A percentile compares a stretch with the other conserved stretches of the same genome.
Conservation (phyloP, 2,113 vertebrate species). For the Tylochromis polylepis region DNA sequence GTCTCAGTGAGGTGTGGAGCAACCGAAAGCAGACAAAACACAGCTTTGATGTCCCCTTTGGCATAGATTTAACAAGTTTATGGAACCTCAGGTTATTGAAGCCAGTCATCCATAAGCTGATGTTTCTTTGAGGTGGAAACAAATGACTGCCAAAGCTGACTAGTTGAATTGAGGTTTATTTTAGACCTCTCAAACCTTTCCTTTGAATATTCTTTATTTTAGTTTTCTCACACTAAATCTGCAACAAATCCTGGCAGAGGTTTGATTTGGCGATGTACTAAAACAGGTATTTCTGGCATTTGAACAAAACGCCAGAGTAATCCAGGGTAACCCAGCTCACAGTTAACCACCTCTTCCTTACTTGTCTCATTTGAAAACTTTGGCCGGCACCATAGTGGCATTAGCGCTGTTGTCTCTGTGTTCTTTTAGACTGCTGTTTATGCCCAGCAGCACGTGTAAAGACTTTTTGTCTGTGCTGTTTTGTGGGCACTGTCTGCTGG, state of each 20-base stretch:
- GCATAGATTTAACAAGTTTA: not conserved
- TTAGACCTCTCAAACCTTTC: not conserved
- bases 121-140: not conserved
- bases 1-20: not conserved
- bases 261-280: not conserved
- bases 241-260: not conserved
- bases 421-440: not conserved
- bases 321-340: not conserved
- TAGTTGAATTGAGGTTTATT: not conserved
- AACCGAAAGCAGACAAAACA: not conserved
- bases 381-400: slow-evolving; percentile 6
- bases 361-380: not conserved
- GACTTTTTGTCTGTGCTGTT: slow-evolving; percentile 1
- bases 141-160: not conserved
- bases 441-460: slow-evolving; percentile 10
- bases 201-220: not conserved
- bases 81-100: not conserved
- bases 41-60: not conserved
- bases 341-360: not conserved
- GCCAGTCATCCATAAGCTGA: not conserved
- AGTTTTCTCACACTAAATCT: not conserved
- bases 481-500: slow-evolving; percentile 26
- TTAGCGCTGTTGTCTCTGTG: not conserved
- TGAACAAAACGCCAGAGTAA: not conserved
- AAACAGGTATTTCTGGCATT: not conserved